Base-by-base conservation (phyloP, 2,113 vertebrate genomes). In the Rhinopithecus roxellana region DNA sequence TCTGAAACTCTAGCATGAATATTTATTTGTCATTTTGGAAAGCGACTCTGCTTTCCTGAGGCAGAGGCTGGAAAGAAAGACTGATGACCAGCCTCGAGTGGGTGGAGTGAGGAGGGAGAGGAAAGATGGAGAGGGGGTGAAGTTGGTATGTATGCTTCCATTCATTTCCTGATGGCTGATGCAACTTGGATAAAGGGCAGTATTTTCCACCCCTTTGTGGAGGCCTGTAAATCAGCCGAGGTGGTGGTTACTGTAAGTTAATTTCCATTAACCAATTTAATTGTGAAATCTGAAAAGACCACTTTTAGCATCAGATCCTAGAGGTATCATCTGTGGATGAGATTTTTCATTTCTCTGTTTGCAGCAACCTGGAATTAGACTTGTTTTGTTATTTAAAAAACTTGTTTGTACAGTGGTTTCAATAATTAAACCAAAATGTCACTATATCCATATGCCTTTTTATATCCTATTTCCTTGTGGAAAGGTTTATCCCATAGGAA, bases 361-460 rank as follows among this genome's bases (percentile, higher is more conserved):
- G 85, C 67, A 96, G 82, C 96, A 98, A 64, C 96, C 95, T 98
- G 95, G 70, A 98, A 92, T 95, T 86, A 97, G 93, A 91, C 85
- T 98, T 98, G 94, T 97, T 98, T 97, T 98, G 94, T 94, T 98
- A 98, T 97, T 98, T 97, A 95, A 95, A 98, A 45, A 52, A 95
- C 98, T 96, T 98, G 97, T 99, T 98, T 98, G 97, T 98, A 97
- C 88, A 98, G 90, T 97, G 95, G 57, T 93, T 93, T 97, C 94
- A 43, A 81, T 99, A 99, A 99, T 99, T 99, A 99, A 98, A 98
- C 81, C 55, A 93, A 99, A 99, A 99, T 98, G 98, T 99, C 98
- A 99, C 95, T 52, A 45, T 77, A 87, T 87, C 95, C 97, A 85
- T 97, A 94, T 97, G 95, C 80, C 83, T 98, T 87, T 85, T 92